Evolutionary conservation across 2,113 vertebrate species (phyloP), one percentile per base, ranked within the genome.

Genomic region (Nesoenas mayeri): DNA sequence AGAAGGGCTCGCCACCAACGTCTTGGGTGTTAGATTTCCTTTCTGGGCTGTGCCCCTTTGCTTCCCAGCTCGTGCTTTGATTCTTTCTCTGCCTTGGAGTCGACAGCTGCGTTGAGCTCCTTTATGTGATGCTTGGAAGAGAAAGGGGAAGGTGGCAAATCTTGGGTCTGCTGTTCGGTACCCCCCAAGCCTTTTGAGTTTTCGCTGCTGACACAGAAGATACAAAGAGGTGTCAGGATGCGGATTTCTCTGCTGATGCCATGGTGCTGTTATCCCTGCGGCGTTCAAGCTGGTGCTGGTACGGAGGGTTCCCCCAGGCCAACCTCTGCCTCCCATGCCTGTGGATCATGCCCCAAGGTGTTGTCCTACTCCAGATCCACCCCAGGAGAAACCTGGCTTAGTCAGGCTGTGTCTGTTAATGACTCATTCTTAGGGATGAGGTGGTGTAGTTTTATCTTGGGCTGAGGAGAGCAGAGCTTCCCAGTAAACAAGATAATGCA

Each of bases 401-500:
- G 40, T 88, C 34, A 22, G 44, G 32, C 53, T 79, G 15, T 66
- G 84, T 56, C 71, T 38, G 1, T 71, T 89, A 84, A 79, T 93
- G 87, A 85, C 81, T 96, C 83, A 82, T 38, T 48, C 77, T 51
- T 77, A 64, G 61, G 67, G 92, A 69, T 92, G 79, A 78, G 71
- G 47, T 70, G 81, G 13, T 83, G 16, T 64, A 53, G 56, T 88
- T 96, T 96, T 95, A 91, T 96, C 93, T 94, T 58, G 72, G 60
- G 34, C 75, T 94, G 79, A 93, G 89, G 84, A 88, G 79, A 89
- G 89, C 69, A 5, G 64, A 91, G 81, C 87, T 69, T 92, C 77
- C 79, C 73, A 80, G 91, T 91, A 95, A 97, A 95, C 84, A 89
- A 79, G 95, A 95, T 97, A 96, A 96, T 96, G 85, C 93, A 94